Percentiles rank a stretch among this genome's conserved stretches.
Evolutionary conservation across 2,113 vertebrate species (phyloP).

Genomic region (Butorides virescens): DNA sequence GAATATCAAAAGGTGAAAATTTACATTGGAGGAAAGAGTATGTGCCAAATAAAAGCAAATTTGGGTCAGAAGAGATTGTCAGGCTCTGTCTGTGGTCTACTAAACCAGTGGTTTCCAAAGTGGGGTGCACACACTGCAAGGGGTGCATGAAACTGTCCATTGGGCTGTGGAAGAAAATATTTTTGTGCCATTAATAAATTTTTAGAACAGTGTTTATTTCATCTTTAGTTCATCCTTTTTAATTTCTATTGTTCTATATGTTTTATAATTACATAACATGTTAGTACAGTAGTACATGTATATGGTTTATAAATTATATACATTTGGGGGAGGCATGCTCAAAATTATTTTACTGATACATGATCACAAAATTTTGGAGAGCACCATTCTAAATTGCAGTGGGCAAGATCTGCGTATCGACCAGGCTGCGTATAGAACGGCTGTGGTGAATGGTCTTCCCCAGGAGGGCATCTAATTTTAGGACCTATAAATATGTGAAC

Average conservation of each 20-base stretch:
- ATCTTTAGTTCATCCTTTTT: background rate
- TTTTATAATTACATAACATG: background rate
- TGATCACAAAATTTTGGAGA: background rate
- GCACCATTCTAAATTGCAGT: background rate
- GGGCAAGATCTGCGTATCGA: background rate
- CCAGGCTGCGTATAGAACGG: background rate
- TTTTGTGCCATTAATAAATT: background rate
- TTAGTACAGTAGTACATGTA: background rate
- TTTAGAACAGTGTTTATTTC: background rate
- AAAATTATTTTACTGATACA: background rate
- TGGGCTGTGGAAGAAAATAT: background rate
- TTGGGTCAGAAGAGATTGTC: background rate
- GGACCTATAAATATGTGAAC: background rate
- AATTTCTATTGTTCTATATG: background rate
- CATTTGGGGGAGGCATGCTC: accelerated
- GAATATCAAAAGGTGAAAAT: background rate
- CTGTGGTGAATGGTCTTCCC: background rate
- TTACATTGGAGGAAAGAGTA: background rate
- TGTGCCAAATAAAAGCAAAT: background rate
- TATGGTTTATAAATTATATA: background rate
- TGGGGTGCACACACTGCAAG: accelerated
- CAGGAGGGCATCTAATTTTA: background rate
- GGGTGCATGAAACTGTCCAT: background rate
- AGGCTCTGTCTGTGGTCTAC: background rate
- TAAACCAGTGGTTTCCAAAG: background rate